phyloP scores from a whole-genome alignment of 2,797 vertebrate genomes.

The Phaenicophaeus curvirostris region DNA sequence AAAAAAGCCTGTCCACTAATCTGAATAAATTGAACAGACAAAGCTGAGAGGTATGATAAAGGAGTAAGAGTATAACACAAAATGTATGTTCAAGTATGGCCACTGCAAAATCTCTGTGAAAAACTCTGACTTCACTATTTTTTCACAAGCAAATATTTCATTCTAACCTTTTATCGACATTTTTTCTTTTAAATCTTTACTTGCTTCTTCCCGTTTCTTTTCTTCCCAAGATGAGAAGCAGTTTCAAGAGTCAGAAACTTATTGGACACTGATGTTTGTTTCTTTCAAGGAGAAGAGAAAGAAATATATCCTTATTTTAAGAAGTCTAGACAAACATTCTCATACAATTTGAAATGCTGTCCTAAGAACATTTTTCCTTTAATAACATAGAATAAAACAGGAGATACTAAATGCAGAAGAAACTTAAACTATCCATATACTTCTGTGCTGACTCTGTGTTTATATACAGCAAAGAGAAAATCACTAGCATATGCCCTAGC shows the following conservation, averaged over 20 bases:
- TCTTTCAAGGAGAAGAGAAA: background rate
- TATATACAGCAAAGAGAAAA: constrained; percentile 49
- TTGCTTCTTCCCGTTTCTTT: background rate
- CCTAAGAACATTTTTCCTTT: constrained; percentile 1
- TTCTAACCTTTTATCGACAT: background rate
- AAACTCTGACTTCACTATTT: background rate
- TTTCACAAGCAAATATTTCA: background rate
- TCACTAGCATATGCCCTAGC: constrained; percentile 60
- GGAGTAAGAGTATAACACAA: background rate
- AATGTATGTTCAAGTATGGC: background rate
- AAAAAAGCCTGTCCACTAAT: background rate
- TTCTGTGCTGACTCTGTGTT: constrained; percentile 38
- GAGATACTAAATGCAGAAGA: constrained; percentile 19
- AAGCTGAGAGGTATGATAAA: background rate
- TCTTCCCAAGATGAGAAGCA: background rate
- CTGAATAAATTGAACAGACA: background rate
- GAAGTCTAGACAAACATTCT: constrained; percentile 10
- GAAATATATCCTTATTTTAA: background rate
- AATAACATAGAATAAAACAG: constrained; percentile 14
- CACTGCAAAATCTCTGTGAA: background rate
- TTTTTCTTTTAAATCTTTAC: background rate
- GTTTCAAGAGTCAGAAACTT: background rate
- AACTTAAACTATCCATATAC: background rate
- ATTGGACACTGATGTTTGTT: background rate
- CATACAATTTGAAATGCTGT: background rate